A percentile compares a stretch with the other conserved stretches of the same genome.
Conservation (phyloP, 2,797 vertebrate species). For the Pseudochromis fuscus region DNA sequence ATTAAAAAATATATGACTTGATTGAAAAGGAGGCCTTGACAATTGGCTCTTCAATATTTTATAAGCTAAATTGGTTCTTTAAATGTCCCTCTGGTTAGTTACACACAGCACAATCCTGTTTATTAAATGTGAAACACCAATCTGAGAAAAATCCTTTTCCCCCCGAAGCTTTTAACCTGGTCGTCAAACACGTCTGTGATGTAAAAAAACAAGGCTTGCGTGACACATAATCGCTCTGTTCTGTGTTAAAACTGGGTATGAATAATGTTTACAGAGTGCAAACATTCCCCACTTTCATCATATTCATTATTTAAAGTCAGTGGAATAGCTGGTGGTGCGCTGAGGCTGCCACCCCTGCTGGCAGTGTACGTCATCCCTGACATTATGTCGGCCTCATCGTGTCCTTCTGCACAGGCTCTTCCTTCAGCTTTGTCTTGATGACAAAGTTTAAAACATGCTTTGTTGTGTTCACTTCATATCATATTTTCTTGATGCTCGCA, state of each 20-base stretch:
- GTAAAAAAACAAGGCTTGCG: background rate
- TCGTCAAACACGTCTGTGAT: background rate
- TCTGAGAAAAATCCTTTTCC: background rate
- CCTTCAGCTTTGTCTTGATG: background rate
- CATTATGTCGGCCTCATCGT: background rate
- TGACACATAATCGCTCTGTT: background rate
- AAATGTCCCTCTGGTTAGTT: background rate
- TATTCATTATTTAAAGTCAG: background rate
- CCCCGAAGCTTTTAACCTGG: background rate
- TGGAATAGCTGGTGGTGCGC: no score
- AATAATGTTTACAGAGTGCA: background rate
- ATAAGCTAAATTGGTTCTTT: background rate
- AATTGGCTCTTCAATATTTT: background rate
- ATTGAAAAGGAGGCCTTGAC: background rate
- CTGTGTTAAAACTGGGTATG: background rate
- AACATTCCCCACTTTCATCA: background rate
- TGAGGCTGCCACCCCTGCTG: no score
- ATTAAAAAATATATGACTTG: background rate
- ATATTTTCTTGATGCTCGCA: background rate
- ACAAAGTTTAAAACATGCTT: background rate
- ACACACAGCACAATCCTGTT: background rate
- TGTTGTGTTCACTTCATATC: background rate
- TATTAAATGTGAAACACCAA: background rate
- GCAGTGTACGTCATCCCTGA: no score
- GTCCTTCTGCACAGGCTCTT: background rate